Conservation (phyloP, 2,888 invertebrate species). For the Sinelater perroti region DNA sequence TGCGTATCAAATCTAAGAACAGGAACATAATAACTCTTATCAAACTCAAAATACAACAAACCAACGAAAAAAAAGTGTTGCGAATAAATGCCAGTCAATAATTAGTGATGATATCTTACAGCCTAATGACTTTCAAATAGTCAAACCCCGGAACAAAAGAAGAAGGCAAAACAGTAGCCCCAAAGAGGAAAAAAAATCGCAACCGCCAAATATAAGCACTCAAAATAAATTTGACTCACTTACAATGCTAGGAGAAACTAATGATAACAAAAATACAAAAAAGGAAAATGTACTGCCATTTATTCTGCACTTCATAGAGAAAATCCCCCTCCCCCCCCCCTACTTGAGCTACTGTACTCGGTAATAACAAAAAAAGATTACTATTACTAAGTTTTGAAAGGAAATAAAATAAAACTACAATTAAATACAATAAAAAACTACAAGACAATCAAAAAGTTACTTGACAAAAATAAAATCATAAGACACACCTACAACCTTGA, state of each 20-base stretch:
- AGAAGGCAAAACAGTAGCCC: neutral
- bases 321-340: neutral
- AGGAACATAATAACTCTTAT: no score
- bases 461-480: slow-evolving; percentile 7
- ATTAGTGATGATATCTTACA: no score
- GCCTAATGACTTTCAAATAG: neutral
- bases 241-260: neutral
- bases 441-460: slow-evolving; percentile 11
- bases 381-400: neutral
- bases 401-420: slow-evolving; percentile 12
- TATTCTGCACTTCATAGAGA: neutral
- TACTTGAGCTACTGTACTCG: neutral
- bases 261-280: neutral
- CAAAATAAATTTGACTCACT: neutral
- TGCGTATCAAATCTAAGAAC: no score
- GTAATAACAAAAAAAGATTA: neutral
- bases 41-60: no score
- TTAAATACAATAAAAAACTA: slow-evolving; percentile 3
- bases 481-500: neutral
- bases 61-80: no score
- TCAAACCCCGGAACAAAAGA: neutral
- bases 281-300: neutral
- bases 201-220: no score
- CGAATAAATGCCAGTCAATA: no score
- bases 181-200: no score